Conservation (phyloP, 2,888 invertebrate species). For the Trachelus stipa region DNA sequence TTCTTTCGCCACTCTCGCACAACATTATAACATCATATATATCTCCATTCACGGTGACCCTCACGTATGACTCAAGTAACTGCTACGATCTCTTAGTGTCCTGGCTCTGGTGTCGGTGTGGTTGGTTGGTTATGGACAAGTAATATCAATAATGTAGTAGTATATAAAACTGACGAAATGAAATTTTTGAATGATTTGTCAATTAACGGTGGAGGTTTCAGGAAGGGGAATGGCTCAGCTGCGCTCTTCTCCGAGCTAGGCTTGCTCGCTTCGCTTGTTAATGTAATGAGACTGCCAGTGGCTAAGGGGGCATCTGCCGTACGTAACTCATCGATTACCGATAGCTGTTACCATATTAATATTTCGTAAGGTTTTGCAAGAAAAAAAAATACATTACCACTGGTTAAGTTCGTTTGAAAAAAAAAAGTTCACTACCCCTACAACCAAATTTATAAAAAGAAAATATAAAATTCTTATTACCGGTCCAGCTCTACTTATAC, state of each 20-base stretch:
- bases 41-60: slow-evolving; percentile 60
- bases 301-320: slow-evolving; percentile 49
- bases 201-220: slow-evolving; percentile 46
- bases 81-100: slow-evolving; percentile 63
- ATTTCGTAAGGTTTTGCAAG: background rate
- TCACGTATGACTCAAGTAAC: slow-evolving; percentile 57
- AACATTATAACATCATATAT: slow-evolving; percentile 39
- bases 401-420: background rate
- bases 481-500: background rate
- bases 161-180: slow-evolving; percentile 55
- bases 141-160: slow-evolving; percentile 56
- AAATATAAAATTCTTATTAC: background rate
- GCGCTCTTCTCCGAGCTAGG: slow-evolving; percentile 56
- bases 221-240: slow-evolving; percentile 54
- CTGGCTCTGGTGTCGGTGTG: slow-evolving; percentile 66
- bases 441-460: background rate
- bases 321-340: slow-evolving; percentile 51
- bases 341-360: background rate
- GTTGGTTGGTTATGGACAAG: slow-evolving; percentile 52
- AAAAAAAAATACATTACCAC: background rate
- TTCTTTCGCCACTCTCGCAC: slow-evolving; percentile 44
- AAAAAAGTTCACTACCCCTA: background rate
- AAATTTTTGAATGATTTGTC: slow-evolving; percentile 46
- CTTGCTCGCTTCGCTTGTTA: slow-evolving; percentile 54
- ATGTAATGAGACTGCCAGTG: slow-evolving; percentile 53